Evolutionary conservation across 92 coral and sea anemone species (phyloP), one percentile per base, ranked within the genome.

Genomic region (Scolanthus callimorphus): DNA sequence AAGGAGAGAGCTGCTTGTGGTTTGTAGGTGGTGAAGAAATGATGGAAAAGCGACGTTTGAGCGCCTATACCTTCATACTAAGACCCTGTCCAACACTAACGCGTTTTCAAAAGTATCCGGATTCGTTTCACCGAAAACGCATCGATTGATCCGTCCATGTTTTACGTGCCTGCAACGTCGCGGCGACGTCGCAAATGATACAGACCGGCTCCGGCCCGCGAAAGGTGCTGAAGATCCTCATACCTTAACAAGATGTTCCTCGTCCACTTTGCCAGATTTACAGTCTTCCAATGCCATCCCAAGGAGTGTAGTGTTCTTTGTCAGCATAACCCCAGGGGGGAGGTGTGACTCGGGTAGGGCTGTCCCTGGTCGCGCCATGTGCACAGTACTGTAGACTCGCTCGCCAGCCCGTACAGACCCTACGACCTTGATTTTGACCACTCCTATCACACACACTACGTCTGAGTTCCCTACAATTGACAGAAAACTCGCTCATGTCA

Each of bases 361-460:
- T 22, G 78, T 84, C 2, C 98, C 98, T 24, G 96, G 90, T 25
- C 60, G 55, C 25, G 41, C 61, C 24, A 38, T 37, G 67, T 89
- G 86, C 27, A 74, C 51, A 1, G 96, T 44, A 29, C 96, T 81
- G 59, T 92, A 92, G 17, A 92, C 61, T 2, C 98, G 69, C 58
- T 92, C 98, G 15, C 98, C 98, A 50, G 96, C 91, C 3, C 85
- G 86, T 12, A 92, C 92, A 10, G 86, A 58, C 1, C 98, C 96
- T 20, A 78, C 58, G 52, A 90, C 78, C 30, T 84, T 92, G 1
- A 92, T 86, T 27, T 81, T 77, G 34, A 92, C 95, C 1, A 92
- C 91, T 9, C 98, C 98, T 38, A 92, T 92, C n/a, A 92, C 98
- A 30, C 98, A 92, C 23, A 92, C 89, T 34, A 86, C 80, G 53